Evolutionary conservation across 2,888 invertebrate genomes (phyloP), one percentile per base, ranked within the genome.

Genomic region (Heteromurus nitidus): DNA sequence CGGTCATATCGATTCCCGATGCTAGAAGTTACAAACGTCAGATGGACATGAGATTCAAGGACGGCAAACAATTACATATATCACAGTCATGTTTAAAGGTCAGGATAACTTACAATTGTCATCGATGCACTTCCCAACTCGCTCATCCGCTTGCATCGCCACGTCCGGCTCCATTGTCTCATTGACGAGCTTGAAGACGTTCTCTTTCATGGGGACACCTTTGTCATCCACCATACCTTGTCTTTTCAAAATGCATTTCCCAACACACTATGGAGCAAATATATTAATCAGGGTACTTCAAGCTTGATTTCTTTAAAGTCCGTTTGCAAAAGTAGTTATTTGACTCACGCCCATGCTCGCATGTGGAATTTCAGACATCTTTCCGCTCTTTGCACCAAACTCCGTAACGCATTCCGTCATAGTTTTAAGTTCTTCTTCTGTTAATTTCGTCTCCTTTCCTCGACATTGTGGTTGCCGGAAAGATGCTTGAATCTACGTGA

Each of bases 51-150:
- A n/a, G n/a, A n/a, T n/a, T n/a, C n/a, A n/a, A n/a, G n/a, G n/a
- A n/a, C n/a, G n/a, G n/a, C n/a, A n/a, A n/a, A n/a, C n/a, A n/a
- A n/a, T n/a, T n/a, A n/a, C n/a, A n/a, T n/a, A n/a, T n/a, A n/a
- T n/a, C n/a, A n/a, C n/a, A n/a, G n/a, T n/a, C n/a, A n/a, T n/a
- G n/a, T n/a, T n/a, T n/a, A n/a, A n/a, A n/a, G n/a, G n/a, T n/a
- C n/a, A n/a, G n/a, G n/a, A n/a, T n/a, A 5, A 36, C 13, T 67
- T 69, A 77, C 84, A 79, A n/a, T 68, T 67, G 7, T 84, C 73
- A 50, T 84, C 84, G 20, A 84, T 64, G 42, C 84, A 84, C n/a
- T 69, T 65, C 64, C 69, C 82, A 5, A 84, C 13, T 20, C 36
- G 9, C 20, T 72, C 75, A 20, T 73, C 58, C 5, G 70, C 72